Evolutionary conservation across 2,888 invertebrate genomes (phyloP).

Genomic region (Drosophila picticornis): DNA sequence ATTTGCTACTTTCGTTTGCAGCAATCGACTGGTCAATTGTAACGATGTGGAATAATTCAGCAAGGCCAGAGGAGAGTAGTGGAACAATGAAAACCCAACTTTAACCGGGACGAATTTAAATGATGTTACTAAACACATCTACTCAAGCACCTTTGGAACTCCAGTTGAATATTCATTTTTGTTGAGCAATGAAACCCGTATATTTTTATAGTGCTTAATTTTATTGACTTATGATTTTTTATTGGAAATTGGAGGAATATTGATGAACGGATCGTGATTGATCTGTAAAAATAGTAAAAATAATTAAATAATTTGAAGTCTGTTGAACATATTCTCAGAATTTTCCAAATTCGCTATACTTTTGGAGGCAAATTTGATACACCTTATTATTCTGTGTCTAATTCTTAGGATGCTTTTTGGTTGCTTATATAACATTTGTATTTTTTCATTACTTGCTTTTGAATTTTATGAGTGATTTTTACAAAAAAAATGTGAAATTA

Average conservation of each 20-base stretch:
- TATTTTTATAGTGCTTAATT: neutral
- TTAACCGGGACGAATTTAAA: slow-evolving; percentile 35
- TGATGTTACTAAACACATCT: slow-evolving; percentile 39
- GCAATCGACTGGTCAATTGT: slow-evolving; percentile 73
- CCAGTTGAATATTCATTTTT: neutral
- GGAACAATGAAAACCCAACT: neutral
- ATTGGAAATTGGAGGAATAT: neutral
- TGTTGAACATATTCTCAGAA: neutral
- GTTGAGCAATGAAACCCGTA: neutral
- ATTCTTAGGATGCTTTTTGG: neutral
- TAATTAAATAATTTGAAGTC: too few species aligned
- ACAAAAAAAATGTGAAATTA: too few species aligned
- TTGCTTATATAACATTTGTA: neutral
- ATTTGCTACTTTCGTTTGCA: slow-evolving; percentile 55
- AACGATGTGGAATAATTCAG: slow-evolving; percentile 39
- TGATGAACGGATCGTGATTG: neutral
- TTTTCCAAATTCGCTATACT: neutral
- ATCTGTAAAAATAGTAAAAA: too few species aligned
- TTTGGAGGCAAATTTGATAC: neutral
- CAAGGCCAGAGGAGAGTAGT: neutral
- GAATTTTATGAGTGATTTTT: too few species aligned
- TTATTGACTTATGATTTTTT: neutral
- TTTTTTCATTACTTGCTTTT: too few species aligned
- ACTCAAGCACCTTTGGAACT: neutral
- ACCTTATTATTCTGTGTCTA: neutral